A percentile compares a stretch with the other conserved stretches of the same genome.
phyloP scores from a whole-genome alignment of 2,888 invertebrate species.

The Gerris lacustris region DNA sequence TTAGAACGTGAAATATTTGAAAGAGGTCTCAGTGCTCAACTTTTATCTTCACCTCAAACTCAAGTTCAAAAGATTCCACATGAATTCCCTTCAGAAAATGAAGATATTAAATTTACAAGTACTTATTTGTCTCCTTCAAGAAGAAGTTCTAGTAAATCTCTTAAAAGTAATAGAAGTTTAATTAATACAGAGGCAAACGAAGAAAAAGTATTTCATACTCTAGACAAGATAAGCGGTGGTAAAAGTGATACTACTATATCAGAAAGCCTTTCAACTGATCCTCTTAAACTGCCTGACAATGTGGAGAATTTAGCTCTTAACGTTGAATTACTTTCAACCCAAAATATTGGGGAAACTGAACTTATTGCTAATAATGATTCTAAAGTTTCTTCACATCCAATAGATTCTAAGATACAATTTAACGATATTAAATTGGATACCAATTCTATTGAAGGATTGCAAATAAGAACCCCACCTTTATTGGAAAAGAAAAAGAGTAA shows the following conservation, averaged over 20 bases:
- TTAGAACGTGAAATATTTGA: neutral
- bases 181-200: neutral
- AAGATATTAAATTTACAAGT: neutral
- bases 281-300: conserved; percentile 3
- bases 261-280: conserved; percentile 11
- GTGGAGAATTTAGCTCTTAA: neutral
- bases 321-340: neutral
- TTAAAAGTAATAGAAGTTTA: neutral
- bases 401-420: neutral
- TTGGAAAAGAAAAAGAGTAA: neutral
- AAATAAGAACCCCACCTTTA: neutral
- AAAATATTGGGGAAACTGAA: too few relatives aligned
- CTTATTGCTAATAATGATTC: too few relatives aligned
- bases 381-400: too few relatives aligned
- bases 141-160: neutral
- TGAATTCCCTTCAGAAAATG: neutral
- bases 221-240: neutral
- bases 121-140: neutral
- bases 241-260: conserved; percentile 13
- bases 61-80: neutral
- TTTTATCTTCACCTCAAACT: neutral
- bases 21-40: too few relatives aligned
- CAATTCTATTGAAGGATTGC: neutral
- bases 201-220: neutral
- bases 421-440: neutral